These are phyloP conservation scores for Rhynchopsitta pachyrhyncha DNA, from an alignment of 2,113 vertebrate genomes.

Conservation along the genomic window DNA sequence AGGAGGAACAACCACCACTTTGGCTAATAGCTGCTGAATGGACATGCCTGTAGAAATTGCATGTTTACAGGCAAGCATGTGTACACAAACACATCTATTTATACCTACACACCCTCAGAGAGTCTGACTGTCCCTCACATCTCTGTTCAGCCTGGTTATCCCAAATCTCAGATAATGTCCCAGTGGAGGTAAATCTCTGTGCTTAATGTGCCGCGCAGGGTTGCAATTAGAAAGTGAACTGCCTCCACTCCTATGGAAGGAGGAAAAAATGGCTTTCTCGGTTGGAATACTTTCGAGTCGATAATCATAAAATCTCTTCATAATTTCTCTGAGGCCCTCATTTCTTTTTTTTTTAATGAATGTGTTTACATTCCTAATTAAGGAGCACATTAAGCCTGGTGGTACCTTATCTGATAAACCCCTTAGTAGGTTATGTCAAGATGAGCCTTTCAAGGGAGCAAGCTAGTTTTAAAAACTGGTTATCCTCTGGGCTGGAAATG, in stretches of 20 bases:
- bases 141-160: not conserved
- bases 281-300: not conserved
- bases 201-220: fast-evolving
- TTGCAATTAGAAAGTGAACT: not conserved
- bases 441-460: slow-evolving; percentile 28
- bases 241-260: not conserved
- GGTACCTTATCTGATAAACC: slow-evolving; percentile 60
- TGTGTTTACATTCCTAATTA: slow-evolving; percentile 67
- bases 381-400: not conserved
- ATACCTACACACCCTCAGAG: not conserved
- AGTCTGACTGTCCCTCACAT: not conserved
- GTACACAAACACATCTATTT: not conserved
- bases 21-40: not conserved
- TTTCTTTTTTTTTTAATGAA: slow-evolving; percentile 37
- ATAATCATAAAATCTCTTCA: slow-evolving; percentile 29
- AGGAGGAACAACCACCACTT: not conserved
- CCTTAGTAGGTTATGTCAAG: slow-evolving; percentile 12
- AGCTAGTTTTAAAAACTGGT: slow-evolving; percentile 39
- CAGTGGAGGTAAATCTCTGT: not conserved
- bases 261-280: not conserved
- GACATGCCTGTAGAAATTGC: fast-evolving
- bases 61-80: fast-evolving
- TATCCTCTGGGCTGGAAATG: slow-evolving; percentile 59
- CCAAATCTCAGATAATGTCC: not conserved
- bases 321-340: slow-evolving; percentile 16